Evolutionary conservation across 2,113 vertebrate genomes (phyloP).

Genomic region (Dipodomys stephensi): DNA sequence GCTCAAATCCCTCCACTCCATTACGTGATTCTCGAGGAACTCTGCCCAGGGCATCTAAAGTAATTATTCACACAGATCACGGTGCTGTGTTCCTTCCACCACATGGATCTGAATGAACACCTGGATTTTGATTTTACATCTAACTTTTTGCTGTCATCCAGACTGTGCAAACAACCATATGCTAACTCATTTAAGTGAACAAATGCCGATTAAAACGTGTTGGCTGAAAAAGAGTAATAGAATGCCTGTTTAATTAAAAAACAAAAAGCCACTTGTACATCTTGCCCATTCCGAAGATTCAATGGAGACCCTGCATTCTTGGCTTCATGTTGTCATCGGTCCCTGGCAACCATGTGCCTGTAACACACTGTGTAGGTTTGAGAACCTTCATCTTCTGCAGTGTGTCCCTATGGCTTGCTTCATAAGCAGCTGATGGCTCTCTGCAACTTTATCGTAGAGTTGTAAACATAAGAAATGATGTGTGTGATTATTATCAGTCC

Average conservation of each 20-base stretch:
- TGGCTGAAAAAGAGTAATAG: conserved; percentile 13
- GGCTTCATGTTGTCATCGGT: background rate
- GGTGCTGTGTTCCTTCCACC: too few relatives aligned
- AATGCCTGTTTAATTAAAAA: conserved; percentile 14
- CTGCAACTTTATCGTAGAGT: background rate
- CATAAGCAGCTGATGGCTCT: background rate
- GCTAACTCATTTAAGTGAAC: conserved; percentile 56
- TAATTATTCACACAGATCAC: too few relatives aligned
- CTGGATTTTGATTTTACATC: background rate
- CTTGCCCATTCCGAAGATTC: background rate
- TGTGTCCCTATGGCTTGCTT: background rate
- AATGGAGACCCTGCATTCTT: background rate
- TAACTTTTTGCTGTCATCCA: background rate
- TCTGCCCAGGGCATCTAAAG: too few relatives aligned
- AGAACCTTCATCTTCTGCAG: background rate
- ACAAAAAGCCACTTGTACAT: background rate
- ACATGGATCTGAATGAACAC: background rate
- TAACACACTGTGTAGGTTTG: too few relatives aligned
- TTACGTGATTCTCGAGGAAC: too few relatives aligned
- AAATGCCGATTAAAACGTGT: conserved; percentile 48
- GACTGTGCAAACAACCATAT: background rate
- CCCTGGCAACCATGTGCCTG: too few relatives aligned
- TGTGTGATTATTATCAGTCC: background rate
- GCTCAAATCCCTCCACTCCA: too few relatives aligned
- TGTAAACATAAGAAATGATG: conserved; percentile 43